Evolutionary conservation across 1,140 invertebrate genomes (phyloP), one percentile per base, ranked within the genome.

Genomic region (Meloidogyne floridensis): DNA sequence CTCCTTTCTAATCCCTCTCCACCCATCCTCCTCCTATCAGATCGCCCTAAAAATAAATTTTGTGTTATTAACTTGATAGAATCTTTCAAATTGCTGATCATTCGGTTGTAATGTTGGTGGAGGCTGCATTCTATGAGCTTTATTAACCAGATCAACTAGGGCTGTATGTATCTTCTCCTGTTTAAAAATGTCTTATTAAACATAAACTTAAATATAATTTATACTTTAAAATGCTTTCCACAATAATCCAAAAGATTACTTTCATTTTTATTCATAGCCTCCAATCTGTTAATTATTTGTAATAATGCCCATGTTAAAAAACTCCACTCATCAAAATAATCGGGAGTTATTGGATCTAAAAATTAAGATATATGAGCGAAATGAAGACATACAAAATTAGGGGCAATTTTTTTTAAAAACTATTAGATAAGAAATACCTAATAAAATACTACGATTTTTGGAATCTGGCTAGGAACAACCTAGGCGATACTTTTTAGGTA

Each of bases 121-220:
- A 13, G 84, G 86, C 65, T 85, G 86, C 85, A 85, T 87, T 18
- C 84, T 75, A 53, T 85, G 84, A 18, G 84, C 84, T 72, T 85
- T 85, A 69, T 85, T 85, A n/a, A 85, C 84, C 54, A 85, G 72
- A 8, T 85, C 84, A 6, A 85, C 84, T 0, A 85, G 77, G 0
- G 84, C 82, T 47, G 85, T 77, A 54, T 85, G 82, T 20, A 85
- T 85, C 70, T 85, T 85, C 69, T 85, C 84, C 76, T 85, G 56
- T 20, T 74, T 10, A 18, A 42, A n/a, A 74, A 54, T 20, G n/a
- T 13, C 13, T 59, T 3, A 65, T 13, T 65, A 18, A 18, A 13
- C 6, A 47, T 6, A 10, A 54, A 6, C 4, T 8, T n/a, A n/a
- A 15, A 77, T 18, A 18, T 15, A 2, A 81, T 18, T n/a, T 53